Evolutionary conservation across 2,113 vertebrate genomes (phyloP).

Genomic region (Collichthys lucidus): DNA sequence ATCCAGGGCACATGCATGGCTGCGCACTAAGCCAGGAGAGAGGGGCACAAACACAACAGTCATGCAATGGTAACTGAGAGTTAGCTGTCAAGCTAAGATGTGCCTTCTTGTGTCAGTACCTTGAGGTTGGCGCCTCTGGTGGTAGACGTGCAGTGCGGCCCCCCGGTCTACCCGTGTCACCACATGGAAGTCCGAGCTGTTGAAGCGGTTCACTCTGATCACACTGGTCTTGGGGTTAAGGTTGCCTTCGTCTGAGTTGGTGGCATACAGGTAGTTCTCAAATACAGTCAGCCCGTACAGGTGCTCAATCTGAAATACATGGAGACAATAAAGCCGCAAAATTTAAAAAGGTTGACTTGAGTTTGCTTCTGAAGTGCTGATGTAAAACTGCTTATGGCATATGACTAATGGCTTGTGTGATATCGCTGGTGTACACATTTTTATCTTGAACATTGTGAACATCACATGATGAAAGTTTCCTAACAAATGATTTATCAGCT

Average conservation of each 20-base stretch:
- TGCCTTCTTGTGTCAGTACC: constrained; percentile 79
- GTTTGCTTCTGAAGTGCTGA: background rate
- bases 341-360: background rate
- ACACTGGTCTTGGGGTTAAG: constrained; percentile 97
- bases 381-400: background rate
- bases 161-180: constrained; percentile 95
- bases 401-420: constrained; percentile 24
- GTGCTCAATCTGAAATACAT: constrained; percentile 89
- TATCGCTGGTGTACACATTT: constrained; percentile 9
- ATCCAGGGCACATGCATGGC: constrained; percentile 93
- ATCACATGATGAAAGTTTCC: constrained; percentile 7
- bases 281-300: constrained; percentile 95
- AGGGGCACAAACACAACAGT: constrained; percentile 13
- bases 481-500: constrained; percentile 4
- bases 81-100: background rate
- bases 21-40: constrained; percentile 85
- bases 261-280: constrained; percentile 97
- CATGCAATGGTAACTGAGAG: background rate
- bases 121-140: constrained; percentile 94
- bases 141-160: constrained; percentile 94
- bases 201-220: constrained; percentile 96
- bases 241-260: constrained; percentile 96
- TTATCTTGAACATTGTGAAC: constrained; percentile 22
- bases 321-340: background rate
- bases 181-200: constrained; percentile 95